Percentiles rank a stretch among this genome's conserved stretches.
Conservation (phyloP, 2,888 invertebrate species). For the Stratiomys singularior region DNA sequence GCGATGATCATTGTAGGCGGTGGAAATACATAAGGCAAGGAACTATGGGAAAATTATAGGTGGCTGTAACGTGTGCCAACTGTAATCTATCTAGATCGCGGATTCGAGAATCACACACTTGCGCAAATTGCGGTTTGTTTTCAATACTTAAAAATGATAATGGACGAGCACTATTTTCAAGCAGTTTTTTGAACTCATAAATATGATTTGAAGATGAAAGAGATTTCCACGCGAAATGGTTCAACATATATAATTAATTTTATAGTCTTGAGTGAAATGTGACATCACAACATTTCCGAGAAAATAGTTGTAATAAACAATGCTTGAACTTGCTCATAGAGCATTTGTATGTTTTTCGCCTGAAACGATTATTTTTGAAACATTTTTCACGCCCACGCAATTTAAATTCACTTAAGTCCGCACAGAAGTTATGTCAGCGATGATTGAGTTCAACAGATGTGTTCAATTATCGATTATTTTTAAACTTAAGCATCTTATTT, state of each 20-base stretch:
- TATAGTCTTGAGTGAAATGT: neutral
- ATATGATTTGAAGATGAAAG: neutral
- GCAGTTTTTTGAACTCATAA: slow-evolving; percentile 21
- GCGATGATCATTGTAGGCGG: slow-evolving; percentile 38
- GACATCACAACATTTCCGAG: slow-evolving; percentile 4
- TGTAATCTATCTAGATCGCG: no score
- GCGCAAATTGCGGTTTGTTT: slow-evolving; percentile 1
- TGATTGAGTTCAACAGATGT: slow-evolving; percentile 18
- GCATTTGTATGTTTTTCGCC: neutral
- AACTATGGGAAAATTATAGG: neutral
- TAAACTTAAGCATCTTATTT: neutral
- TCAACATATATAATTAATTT: slow-evolving; percentile 16
- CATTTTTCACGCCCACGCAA: slow-evolving; percentile 13
- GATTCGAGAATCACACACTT: neutral
- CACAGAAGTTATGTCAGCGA: slow-evolving; percentile 1
- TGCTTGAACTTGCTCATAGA: neutral
- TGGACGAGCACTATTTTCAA: neutral
- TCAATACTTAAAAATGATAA: neutral
- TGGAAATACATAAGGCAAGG: neutral
- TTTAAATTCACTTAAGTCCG: neutral
- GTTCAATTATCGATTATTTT: slow-evolving; percentile 9
- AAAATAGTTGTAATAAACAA: neutral
- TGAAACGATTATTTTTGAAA: neutral
- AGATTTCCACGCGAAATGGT: neutral
- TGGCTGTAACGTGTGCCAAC: neutral